Base-by-base conservation (phyloP, 2,113 vertebrate species). In the Microcebus griseorufus region DNA sequence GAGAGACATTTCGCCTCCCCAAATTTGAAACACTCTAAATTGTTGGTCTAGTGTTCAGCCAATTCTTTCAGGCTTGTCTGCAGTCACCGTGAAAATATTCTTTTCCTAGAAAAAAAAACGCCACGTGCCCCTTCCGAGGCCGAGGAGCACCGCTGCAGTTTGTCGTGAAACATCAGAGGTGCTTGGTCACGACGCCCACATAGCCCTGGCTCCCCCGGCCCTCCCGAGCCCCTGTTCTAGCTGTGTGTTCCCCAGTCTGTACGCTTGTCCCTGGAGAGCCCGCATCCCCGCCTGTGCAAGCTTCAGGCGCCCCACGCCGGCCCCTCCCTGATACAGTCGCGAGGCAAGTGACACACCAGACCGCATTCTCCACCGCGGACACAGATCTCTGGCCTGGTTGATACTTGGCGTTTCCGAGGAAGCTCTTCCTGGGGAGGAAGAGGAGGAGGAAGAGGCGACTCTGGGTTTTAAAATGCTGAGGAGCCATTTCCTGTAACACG, bases 401-500 rank as follows among this genome's bases (percentile, higher is more conserved):
- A 99, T 99, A 97, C 99, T 99, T 90, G 98, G 99, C 94, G 98
- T 99, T 94, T 99, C 99, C 0, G 99, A 99, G 34, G 98, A 97
- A 73, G 97, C 98, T 96, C 98, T 98, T 93, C 98, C 98, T 5
- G 5, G 45, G 2, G 14, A 13, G 42, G 42, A 45, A 29, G 98
- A 48, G 81, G 37, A 48, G 58, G 98, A 98, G 12, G 98, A 37
- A 37, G 37, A 37, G 37, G 37, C 95, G 8, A 98, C 86, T 1
- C 98, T 98, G 92, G 97, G 98, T 97, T 97, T 99, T 92, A 99
- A 98, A 88, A 99, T 93, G 75, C 98, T 98, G 55, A 99, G 94
- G 96, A 99, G 98, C 70, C 98, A 98, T 96, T 98, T 98, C 97
- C 99, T 99, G 96, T 99, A 99, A 9, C 98, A 98, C 67, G 99